Evolutionary conservation across 1,140 invertebrate genomes (phyloP), one percentile per base, ranked within the genome.

Genomic region (Sitophilus oryzae): DNA sequence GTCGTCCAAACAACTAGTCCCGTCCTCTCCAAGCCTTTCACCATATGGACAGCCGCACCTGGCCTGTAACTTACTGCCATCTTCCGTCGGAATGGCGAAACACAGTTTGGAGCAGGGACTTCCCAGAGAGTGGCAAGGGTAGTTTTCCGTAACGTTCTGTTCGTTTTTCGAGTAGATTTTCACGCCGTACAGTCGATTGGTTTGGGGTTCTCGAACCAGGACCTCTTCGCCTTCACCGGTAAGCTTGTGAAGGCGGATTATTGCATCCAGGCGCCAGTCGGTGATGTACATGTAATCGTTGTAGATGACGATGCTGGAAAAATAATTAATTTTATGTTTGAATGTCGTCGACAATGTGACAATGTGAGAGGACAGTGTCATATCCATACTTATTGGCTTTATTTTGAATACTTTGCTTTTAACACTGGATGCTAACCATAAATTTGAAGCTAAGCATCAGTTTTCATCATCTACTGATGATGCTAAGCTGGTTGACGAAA

Each of bases 31-130:
- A 16, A 98, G 68, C 55, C 88, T 88, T 71, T 96, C 92, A 0
- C 96, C 96, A 63, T 96, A 93, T 0, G 95, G 94, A 78, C 96
- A 99, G 0, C 89, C 95, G 69, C 96, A 99, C 45, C 86, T 81
- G 0, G 81, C 80, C 5, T 78, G 74, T 11, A 89, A 67, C 10
- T 59, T 54, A 9, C 64, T 20, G 22, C 71, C 64, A 55, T 73
- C 67, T 62, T 85, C 82, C 4, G 75, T 72, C 0, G 87, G 89
- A 2, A 93, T 74, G 0, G 89, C 88, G 66, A 98, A 98, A 66
- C 96, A 99, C 34, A 98, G 82, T 67, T 98, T 96, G 43, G 93
- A 84, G 66, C 96, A 99, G 35, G 86, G 87, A 0, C 92, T 92
- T 65, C 93, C 95, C 59, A 87, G 83, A 2, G 79, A 76, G 0